A percentile compares a stretch with the other conserved stretches of the same genome.
These are phyloP conservation scores for Eleutherodactylus coqui DNA, from an alignment of 2,797 vertebrate species.

Conservation along the genomic window DNA sequence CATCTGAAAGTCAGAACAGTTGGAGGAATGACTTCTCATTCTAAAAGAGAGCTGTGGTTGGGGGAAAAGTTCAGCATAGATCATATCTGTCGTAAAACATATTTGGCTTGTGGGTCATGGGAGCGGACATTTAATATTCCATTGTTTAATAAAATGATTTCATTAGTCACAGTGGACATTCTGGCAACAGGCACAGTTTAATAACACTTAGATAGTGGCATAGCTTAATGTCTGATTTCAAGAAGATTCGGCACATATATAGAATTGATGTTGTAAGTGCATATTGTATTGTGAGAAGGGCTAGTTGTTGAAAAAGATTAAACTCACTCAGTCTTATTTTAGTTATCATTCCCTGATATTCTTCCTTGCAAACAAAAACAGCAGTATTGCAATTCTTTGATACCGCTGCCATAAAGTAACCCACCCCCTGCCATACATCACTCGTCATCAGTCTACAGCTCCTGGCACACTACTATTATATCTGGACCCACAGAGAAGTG, in stretches of 20 bases:
- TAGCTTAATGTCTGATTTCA: neutral
- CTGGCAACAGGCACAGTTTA: neutral
- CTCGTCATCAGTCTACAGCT: constrained; percentile 9
- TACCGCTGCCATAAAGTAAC: neutral
- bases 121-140: neutral
- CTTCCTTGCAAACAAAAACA: neutral
- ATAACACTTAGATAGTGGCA: neutral
- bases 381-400: neutral
- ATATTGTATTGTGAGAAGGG: neutral
- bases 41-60: too few species aligned
- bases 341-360: neutral
- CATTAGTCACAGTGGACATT: neutral
- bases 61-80: too few species aligned
- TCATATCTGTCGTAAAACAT: too few species aligned
- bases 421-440: neutral
- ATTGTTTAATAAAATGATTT: neutral
- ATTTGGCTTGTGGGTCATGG: too few species aligned
- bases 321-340: neutral
- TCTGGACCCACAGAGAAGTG: constrained; percentile 37
- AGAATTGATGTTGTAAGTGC: neutral
- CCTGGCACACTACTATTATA: constrained; percentile 2
- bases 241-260: neutral
- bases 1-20: too few species aligned
- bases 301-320: neutral
- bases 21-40: too few species aligned